phyloP scores from a whole-genome alignment of 2,113 vertebrate species.

The Podarcis cretensis region DNA sequence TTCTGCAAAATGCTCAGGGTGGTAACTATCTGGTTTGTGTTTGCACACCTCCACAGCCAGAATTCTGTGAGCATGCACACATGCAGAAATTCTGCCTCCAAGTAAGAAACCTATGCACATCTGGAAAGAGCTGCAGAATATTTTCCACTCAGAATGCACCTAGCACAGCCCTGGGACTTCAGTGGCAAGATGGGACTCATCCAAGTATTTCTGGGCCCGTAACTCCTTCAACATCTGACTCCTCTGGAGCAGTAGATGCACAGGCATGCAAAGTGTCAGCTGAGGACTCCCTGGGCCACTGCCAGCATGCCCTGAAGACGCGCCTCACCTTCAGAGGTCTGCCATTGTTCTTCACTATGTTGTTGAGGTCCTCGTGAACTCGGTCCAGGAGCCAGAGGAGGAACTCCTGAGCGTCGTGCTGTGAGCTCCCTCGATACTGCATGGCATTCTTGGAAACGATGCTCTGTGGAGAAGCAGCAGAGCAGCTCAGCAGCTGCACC shows the following conservation, averaged over 20 bases:
- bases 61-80: too few relatives aligned
- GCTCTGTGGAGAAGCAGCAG: constrained; percentile 77
- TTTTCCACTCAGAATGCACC: too few relatives aligned
- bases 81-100: neutral
- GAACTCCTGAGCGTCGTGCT: constrained; percentile 98
- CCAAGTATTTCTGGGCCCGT: neutral
- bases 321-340: constrained; percentile 85
- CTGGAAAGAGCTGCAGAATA: neutral
- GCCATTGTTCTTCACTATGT: constrained; percentile 78
- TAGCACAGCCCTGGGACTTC: neutral
- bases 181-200: too few relatives aligned
- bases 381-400: constrained; percentile 96
- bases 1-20: too few relatives aligned
- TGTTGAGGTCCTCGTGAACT: constrained; percentile 95
- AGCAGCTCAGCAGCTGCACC: accelerated
- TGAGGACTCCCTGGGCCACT: neutral
- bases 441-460: constrained; percentile 92
- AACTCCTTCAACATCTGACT: neutral
- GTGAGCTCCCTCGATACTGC: constrained; percentile 94
- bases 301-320: accelerated
- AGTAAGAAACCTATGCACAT: neutral
- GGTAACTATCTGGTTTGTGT: too few relatives aligned
- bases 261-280: neutral
- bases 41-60: neutral
- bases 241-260: neutral